Evolutionary conservation across 2,113 vertebrate genomes (phyloP).

Genomic region (Lampris megalopsis): DNA sequence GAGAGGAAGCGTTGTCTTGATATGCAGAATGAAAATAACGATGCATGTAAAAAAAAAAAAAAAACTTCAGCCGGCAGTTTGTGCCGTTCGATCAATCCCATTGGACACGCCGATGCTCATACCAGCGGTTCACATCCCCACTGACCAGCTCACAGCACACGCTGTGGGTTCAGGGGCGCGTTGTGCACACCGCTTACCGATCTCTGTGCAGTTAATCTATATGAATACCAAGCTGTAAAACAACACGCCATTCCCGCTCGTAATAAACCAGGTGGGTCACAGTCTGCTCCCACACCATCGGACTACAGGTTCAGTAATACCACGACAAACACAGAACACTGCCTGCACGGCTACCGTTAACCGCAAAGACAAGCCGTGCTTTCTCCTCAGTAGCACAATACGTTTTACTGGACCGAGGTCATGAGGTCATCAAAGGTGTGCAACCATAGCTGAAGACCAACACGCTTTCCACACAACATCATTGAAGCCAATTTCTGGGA

Average conservation of each 20-base stretch:
- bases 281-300: too few relatives aligned
- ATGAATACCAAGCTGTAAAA: neutral
- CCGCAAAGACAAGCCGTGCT: too few relatives aligned
- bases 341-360: too few relatives aligned
- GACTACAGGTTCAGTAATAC: too few relatives aligned
- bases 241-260: neutral
- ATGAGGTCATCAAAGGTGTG: too few relatives aligned
- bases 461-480: too few relatives aligned
- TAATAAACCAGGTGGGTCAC: neutral
- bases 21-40: neutral
- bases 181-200: neutral
- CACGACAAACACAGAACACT: too few relatives aligned
- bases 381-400: too few relatives aligned
- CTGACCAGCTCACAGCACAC: constrained; percentile 31
- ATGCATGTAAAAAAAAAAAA: neutral
- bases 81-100: constrained; percentile 55
- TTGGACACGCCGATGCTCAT: constrained; percentile 57
- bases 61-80: neutral
- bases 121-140: constrained; percentile 58
- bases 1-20: neutral
- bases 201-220: neutral
- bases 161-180: neutral
- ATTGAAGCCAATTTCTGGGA: neutral
- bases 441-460: too few relatives aligned
- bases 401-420: too few relatives aligned